Conservation (phyloP, 2,113 vertebrate genomes). For the Psittacula cyanocephala region DNA sequence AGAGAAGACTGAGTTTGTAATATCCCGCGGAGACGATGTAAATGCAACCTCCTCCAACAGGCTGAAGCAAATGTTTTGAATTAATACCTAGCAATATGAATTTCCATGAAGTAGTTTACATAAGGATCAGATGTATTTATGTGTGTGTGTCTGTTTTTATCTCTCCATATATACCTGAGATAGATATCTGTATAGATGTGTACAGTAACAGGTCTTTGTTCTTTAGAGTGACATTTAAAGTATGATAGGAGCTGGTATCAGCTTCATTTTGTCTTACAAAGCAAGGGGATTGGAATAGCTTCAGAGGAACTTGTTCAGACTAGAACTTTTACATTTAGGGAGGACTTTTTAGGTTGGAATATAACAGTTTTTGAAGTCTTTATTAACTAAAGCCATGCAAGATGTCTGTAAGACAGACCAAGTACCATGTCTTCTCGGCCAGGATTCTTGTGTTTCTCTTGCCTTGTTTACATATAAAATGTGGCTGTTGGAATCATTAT, state of each 20-base stretch:
- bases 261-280: background rate
- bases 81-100: background rate
- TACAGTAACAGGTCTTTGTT: background rate
- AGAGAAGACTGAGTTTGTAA: background rate
- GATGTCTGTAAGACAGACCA: background rate
- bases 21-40: background rate
- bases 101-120: background rate
- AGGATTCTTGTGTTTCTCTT: background rate
- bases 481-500: conserved; percentile 1
- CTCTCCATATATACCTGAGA: background rate
- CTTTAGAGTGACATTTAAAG: background rate
- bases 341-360: background rate
- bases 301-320: background rate
- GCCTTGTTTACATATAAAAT: background rate
- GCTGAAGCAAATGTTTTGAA: background rate
- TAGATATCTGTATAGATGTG: background rate
- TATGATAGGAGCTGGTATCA: background rate
- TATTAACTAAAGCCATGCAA: background rate
- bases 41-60: background rate
- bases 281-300: background rate
- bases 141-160: background rate
- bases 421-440: background rate
- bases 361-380: background rate
- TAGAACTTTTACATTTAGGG: background rate
- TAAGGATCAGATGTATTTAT: background rate